A percentile compares a stretch with the other conserved stretches of the same genome.
These are phyloP conservation scores for Hemiscyllium ocellatum DNA, from an alignment of 2,113 vertebrate genomes.

Conservation along the genomic window DNA sequence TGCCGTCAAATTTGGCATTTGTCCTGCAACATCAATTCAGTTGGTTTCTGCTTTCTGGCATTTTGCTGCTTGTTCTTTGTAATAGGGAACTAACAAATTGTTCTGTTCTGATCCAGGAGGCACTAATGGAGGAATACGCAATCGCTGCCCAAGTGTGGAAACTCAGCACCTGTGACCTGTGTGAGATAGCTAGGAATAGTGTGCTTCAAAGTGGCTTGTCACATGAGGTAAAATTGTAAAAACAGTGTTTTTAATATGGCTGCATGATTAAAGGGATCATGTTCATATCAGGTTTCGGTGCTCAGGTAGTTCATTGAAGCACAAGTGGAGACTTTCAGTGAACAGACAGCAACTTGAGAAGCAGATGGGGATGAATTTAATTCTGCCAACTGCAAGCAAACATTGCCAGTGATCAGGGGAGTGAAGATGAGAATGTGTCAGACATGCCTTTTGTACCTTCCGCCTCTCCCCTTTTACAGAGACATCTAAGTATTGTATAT, in stretches of 20 bases:
- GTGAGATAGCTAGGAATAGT: slow-evolving; percentile 93
- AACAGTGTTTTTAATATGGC: not conserved
- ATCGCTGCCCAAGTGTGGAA: slow-evolving; percentile 98
- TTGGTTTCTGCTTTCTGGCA: not conserved
- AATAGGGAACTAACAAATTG: not conserved
- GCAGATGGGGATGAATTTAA: not conserved
- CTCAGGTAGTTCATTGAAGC: not conserved
- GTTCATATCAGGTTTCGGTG: not conserved
- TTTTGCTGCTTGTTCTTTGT: not conserved
- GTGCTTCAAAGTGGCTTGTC: slow-evolving; percentile 90
- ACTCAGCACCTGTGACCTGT: slow-evolving; percentile 89
- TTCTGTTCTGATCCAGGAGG: slow-evolving; percentile 60
- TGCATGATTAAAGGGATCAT: not conserved
- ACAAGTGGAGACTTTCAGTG: not conserved
- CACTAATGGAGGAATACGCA: slow-evolving; percentile 93
- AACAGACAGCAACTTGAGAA: not conserved
- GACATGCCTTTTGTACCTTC: not conserved
- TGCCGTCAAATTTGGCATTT: no score
- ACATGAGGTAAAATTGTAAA: slow-evolving; percentile 65
- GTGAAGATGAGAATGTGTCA: not conserved
- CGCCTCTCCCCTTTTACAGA: not conserved
- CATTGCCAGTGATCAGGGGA: not conserved
- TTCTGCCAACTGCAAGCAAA: not conserved
- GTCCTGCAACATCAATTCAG: not conserved
- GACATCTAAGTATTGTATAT: not conserved